Conservation (phyloP, 2,797 vertebrate genomes). For the Semaprochilodus insignis region DNA sequence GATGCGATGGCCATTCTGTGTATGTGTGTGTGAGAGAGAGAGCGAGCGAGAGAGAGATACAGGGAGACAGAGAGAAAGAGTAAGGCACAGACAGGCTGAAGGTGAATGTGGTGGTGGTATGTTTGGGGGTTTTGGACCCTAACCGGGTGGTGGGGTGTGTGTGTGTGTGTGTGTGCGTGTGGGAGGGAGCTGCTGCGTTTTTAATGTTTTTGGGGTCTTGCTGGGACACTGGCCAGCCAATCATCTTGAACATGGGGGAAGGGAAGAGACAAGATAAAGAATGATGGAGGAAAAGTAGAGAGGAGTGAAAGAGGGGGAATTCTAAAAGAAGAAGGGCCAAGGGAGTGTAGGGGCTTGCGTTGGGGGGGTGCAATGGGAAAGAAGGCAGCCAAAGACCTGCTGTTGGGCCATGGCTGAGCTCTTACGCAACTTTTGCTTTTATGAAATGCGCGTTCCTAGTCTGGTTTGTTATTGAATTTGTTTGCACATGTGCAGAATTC, state of each 20-base stretch:
- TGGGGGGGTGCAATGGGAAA: neutral
- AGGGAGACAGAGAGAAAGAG: neutral
- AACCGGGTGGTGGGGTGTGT: constrained; percentile 32
- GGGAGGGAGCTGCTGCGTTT: constrained; percentile 15
- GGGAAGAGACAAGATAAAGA: constrained; percentile 20
- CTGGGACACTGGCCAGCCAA: constrained; percentile 29
- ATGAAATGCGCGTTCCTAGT: neutral
- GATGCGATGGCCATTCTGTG: neutral
- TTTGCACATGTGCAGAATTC: neutral
- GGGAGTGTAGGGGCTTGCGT: neutral
- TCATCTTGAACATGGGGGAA: constrained; percentile 39
- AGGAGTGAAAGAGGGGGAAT: constrained; percentile 32
- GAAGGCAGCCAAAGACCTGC: constrained; percentile 18
- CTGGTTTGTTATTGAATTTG: neutral
- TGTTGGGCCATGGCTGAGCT: constrained; percentile 12
- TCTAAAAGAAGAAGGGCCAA: constrained; percentile 26
- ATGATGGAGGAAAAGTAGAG: constrained; percentile 18
- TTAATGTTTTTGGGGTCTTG: constrained; percentile 50
- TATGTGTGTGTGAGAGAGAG: neutral
- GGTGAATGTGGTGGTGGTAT: constrained; percentile 23
- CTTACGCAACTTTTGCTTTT: constrained; percentile 29
- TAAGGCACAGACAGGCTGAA: neutral
- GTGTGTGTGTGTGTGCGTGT: constrained; percentile 2
- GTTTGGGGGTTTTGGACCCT: neutral
- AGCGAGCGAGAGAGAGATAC: no score